Percentiles rank a stretch among this genome's conserved stretches.
Evolutionary conservation across 2,797 vertebrate species (phyloP).

Genomic region (Acanthiza pusilla): DNA sequence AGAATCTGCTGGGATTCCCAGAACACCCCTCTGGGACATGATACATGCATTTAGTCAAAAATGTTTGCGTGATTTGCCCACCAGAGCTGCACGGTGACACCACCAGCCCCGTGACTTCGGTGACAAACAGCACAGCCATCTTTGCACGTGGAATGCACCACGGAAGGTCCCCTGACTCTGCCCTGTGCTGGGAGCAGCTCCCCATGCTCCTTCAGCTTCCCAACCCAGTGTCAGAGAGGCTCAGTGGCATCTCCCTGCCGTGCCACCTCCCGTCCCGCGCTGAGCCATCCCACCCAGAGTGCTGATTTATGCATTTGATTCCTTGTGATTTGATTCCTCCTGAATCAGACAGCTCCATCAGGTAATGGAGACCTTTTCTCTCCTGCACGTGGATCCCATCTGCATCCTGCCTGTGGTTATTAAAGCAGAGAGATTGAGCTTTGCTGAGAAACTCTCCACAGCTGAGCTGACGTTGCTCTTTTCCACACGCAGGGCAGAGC

Average conservation of each 20-base stretch:
- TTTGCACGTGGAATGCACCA: rapidly evolving
- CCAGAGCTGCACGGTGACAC: neutral
- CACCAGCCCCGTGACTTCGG: rapidly evolving
- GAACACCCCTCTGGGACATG: neutral
- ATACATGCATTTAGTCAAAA: neutral
- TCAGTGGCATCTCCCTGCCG: rapidly evolving
- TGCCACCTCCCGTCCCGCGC: neutral
- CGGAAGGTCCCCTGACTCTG: too few relatives aligned
- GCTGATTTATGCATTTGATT: neutral
- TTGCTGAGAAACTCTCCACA: constrained; percentile 68
- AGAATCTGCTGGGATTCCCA: neutral
- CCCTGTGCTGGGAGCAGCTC: neutral
- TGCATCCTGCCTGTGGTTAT: constrained; percentile 70
- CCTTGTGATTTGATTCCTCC: neutral
- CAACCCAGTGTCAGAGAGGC: rapidly evolving
- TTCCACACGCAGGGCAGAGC: neutral
- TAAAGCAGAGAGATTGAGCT: constrained; percentile 60
- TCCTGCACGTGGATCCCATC: constrained; percentile 10
- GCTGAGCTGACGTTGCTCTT: neutral
- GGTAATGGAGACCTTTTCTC: neutral
- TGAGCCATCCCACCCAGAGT: rapidly evolving
- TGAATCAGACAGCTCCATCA: neutral
- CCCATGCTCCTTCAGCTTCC: neutral
- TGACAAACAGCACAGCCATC: neutral
- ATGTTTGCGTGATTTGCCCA: neutral